Conservation (phyloP, 2,113 vertebrate species). For the Cololabis saira region DNA sequence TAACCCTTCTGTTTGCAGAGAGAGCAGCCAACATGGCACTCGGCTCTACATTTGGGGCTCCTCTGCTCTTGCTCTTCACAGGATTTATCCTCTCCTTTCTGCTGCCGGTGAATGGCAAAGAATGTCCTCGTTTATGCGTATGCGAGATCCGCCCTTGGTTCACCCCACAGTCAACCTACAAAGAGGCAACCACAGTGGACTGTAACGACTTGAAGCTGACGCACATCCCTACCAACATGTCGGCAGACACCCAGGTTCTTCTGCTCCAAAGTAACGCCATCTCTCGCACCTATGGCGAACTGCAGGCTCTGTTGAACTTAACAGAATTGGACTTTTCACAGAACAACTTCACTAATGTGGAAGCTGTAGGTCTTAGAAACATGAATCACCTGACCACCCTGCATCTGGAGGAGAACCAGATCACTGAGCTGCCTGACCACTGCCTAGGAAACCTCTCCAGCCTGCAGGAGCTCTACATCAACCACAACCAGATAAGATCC, state of each 20-base stretch:
- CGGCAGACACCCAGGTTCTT: constrained; percentile 93
- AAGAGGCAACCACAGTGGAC: constrained; percentile 95
- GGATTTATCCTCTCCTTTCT: constrained; percentile 78
- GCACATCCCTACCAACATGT: constrained; percentile 91
- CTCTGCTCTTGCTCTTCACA: constrained; percentile 74
- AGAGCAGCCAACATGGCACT: constrained; percentile 80
- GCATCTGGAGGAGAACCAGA: constrained; percentile 97
- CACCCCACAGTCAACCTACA: constrained; percentile 96
- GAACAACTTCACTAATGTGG: constrained; percentile 94
- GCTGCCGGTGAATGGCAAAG: constrained; percentile 75
- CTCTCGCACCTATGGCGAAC: constrained; percentile 87
- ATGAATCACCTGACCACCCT: constrained; percentile 93
- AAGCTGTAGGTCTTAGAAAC: constrained; percentile 89
- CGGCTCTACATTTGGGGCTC: constrained; percentile 54
- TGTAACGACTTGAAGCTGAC: constrained; percentile 95
- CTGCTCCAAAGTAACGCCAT: constrained; percentile 97
- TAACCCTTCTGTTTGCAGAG: constrained; percentile 49
- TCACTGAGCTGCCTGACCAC: constrained; percentile 89
- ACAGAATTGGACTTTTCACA: constrained; percentile 97
- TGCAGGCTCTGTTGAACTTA: constrained; percentile 91
- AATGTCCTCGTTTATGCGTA: constrained; percentile 94
- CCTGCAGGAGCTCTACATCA: constrained; percentile 97
- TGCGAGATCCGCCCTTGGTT: constrained; percentile 98
- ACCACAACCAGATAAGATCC: constrained; percentile 95
- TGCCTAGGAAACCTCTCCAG: constrained; percentile 91